phyloP scores from a whole-genome alignment of 2,113 vertebrate genomes.

The Choloepus hoffmanni region DNA sequence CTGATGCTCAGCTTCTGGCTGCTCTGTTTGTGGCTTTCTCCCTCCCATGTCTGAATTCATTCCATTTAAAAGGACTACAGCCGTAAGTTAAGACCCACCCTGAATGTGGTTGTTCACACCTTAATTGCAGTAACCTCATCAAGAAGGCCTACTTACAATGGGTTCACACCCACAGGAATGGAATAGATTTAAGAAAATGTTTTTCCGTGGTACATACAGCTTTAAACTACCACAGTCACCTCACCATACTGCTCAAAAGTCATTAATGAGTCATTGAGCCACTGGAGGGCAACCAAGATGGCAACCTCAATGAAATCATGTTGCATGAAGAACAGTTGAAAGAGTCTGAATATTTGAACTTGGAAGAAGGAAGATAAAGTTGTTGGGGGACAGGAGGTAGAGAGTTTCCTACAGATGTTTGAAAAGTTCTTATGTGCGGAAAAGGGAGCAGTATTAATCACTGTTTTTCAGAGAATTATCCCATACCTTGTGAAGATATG shows the following conservation, averaged over 20 bases:
- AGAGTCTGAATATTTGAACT: not conserved
- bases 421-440: not conserved
- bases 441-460: not conserved
- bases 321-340: slow-evolving; percentile 36
- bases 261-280: slow-evolving; percentile 23
- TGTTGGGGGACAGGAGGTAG: not conserved
- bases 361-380: slow-evolving; percentile 2
- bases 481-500: not conserved
- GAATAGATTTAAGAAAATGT: no score
- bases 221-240: not conserved
- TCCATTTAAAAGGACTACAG: no score
- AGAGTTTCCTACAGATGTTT: not conserved
- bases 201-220: no score
- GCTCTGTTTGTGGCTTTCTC: no score
- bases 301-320: slow-evolving; percentile 38
- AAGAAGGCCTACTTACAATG: no score
- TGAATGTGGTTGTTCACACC: no score
- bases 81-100: no score
- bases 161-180: no score
- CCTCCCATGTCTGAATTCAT: no score
- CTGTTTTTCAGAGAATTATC: not conserved
- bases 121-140: no score
- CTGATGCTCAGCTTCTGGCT: no score
- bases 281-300: slow-evolving; percentile 26
- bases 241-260: not conserved